Conservation (phyloP, 2,113 vertebrate genomes). For the Entelurus aequoreus region DNA sequence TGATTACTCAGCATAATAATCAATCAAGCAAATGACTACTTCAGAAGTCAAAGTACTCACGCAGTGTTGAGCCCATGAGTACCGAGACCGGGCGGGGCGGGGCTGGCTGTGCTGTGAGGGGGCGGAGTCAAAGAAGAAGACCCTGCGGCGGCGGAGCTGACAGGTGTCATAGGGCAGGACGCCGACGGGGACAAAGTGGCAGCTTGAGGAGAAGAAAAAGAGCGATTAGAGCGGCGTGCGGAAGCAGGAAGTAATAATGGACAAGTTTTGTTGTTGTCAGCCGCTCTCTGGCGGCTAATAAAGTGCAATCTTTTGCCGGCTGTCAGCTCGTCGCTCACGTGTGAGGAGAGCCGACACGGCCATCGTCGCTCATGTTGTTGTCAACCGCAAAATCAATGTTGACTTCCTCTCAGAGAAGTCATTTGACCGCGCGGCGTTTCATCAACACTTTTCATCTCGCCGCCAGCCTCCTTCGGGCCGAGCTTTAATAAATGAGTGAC, state of each 20-base stretch:
- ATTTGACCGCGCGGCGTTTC: background rate
- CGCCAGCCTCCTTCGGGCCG: background rate
- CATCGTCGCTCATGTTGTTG: background rate
- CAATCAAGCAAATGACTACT: too few relatives aligned
- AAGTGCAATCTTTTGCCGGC: background rate
- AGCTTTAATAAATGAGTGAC: background rate
- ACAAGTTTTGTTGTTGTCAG: background rate
- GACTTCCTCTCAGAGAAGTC: constrained; percentile 6
- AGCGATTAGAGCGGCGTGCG: background rate
- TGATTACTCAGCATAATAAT: too few relatives aligned
- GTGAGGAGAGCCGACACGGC: background rate
- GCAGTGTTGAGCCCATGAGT: constrained; percentile 75
- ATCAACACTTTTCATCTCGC: constrained; percentile 1
- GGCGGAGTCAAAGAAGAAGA: constrained; percentile 77
- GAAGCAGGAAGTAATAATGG: background rate
- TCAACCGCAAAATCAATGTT: constrained; percentile 1
- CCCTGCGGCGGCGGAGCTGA: constrained; percentile 70
- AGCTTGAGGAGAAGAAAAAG: constrained; percentile 54
- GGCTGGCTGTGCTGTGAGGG: constrained; percentile 81
- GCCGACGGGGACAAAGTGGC: constrained; percentile 76
- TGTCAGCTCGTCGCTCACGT: background rate
- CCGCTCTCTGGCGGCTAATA: background rate
- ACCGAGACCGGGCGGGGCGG: constrained; percentile 74
- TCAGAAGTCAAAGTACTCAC: constrained; percentile 62
- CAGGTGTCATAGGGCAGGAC: constrained; percentile 74